phyloP scores from a whole-genome alignment of 2,113 vertebrate species.

The Orientallactaga bullata region DNA sequence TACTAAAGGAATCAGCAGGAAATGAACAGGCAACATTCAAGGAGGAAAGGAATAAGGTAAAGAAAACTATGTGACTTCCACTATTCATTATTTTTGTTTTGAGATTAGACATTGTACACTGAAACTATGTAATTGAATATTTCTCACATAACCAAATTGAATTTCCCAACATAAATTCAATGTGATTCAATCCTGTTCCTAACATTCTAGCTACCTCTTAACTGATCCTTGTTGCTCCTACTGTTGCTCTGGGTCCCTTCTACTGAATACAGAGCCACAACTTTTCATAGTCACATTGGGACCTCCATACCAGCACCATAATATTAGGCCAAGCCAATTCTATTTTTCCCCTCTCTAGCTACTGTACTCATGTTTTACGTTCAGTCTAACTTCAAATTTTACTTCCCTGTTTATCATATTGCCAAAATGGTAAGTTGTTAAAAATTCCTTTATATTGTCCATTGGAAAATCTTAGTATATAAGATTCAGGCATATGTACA shows the following conservation, averaged over 20 bases:
- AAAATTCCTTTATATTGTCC: neutral
- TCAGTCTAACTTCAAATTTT: slow-evolving; percentile 12
- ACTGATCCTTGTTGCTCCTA: neutral
- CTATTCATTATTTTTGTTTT: neutral
- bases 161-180: neutral
- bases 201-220: neutral
- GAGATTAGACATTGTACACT: neutral
- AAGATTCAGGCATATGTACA: neutral
- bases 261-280: neutral
- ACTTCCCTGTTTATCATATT: neutral
- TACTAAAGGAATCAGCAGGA: slow-evolving; percentile 68
- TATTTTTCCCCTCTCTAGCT: neutral
- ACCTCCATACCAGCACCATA: neutral
- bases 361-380: neutral
- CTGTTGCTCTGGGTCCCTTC: neutral
- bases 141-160: neutral
- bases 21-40: slow-evolving; percentile 51
- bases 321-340: neutral
- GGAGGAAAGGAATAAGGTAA: slow-evolving; percentile 67
- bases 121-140: neutral
- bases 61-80: slow-evolving; percentile 41
- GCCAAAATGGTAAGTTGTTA: neutral
- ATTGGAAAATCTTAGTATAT: neutral
- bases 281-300: neutral
- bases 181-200: neutral